Conservation (phyloP, 1,140 invertebrate genomes). For the Diuraphis noxia region DNA sequence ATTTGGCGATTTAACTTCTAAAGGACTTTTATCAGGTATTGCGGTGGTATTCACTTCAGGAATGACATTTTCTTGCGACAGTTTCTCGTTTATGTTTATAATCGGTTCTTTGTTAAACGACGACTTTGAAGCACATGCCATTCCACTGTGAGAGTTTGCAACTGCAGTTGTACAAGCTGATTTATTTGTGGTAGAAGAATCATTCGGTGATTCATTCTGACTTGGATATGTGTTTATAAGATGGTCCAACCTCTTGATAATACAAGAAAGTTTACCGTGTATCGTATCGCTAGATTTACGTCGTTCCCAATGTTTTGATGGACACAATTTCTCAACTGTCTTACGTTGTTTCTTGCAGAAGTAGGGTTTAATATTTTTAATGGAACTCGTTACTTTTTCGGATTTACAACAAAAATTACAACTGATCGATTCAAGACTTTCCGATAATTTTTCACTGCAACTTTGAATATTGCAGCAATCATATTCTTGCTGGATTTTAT, state of each 20-base stretch:
- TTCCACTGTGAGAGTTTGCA: too few relatives aligned
- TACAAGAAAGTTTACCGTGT: background rate
- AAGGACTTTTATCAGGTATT: too few relatives aligned
- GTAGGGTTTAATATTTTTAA: background rate
- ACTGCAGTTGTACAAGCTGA: background rate
- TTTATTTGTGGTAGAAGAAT: background rate
- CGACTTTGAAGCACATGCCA: too few relatives aligned
- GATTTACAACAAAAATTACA: background rate
- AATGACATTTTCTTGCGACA: too few relatives aligned
- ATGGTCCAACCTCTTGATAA: background rate
- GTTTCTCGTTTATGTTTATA: too few relatives aligned
- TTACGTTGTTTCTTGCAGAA: background rate
- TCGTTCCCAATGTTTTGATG: background rate
- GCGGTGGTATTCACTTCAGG: too few relatives aligned
- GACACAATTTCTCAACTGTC: background rate
- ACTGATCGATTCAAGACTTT: background rate
- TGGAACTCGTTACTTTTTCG: too few relatives aligned
- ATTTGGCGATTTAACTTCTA: too few relatives aligned
- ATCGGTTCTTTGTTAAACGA: too few relatives aligned
- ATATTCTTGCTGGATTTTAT: background rate
- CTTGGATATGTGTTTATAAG: background rate
- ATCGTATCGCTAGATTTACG: background rate
- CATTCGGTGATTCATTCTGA: background rate
- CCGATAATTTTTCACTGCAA: background rate
- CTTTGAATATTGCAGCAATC: background rate